Base-by-base conservation (phyloP, 23 tunicate species). In the Corella eumyota region DNA sequence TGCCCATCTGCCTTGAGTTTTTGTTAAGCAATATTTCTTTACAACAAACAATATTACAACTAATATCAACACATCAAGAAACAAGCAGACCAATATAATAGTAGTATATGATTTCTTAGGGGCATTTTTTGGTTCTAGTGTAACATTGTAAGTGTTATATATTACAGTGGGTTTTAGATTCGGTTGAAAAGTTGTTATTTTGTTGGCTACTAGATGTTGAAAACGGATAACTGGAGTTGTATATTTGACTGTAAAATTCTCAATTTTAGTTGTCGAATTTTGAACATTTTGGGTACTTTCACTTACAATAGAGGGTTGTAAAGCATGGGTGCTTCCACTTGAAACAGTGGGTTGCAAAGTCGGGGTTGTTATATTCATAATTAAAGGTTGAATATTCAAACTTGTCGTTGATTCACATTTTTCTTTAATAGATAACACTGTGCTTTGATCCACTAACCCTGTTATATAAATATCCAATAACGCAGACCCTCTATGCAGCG, bases 381-480 rank as follows among this genome's bases (percentile, higher is more conserved):
- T n/a, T n/a, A n/a, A n/a, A n/a, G n/a, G n/a, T n/a, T n/a, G n/a
- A n/a, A n/a, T n/a, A n/a, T n/a, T n/a, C n/a, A n/a, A n/a, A n/a
- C n/a, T n/a, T n/a, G 57, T 65, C 5, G 4, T 11, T 65, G 64
- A 7, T 15, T 31, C 28, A 54, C 78, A 72, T 25, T 36, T 50
- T 22, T 61, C 30, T 13, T 61, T 30, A 2, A 72, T 44, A 29
- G 6, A 5, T 1, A n/a, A 21, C 38, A 72, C 61, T 4, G 78
- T 61, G 1, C 21, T 50, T 9, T 15, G 20, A 46, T 74, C 56
- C 23, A 74, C 31, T 6, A 29, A 37, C 1, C 82, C 82, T 4
- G 70, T 44, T 23, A 56, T 60, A 60, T 65, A 75, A 23, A 75
- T 46, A 22, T 64, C 66, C 4, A 74, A 53, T 30, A 55, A 58